Evolutionary conservation across 2,113 vertebrate genomes (phyloP).

Genomic region (Myotis lucifugus): DNA sequence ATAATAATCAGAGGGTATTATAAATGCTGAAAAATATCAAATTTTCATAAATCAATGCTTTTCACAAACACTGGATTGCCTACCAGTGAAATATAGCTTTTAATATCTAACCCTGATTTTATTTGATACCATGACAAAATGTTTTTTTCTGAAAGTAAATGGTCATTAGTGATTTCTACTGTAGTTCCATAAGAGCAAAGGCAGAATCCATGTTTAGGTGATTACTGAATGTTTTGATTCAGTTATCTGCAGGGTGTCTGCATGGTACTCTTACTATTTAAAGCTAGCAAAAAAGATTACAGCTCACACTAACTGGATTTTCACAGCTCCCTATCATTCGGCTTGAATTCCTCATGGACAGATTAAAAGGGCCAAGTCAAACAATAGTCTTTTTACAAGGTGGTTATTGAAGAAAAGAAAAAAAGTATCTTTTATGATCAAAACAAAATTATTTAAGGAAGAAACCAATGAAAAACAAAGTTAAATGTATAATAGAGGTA

Average conservation of each 20-base stretch:
- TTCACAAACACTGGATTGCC: background rate
- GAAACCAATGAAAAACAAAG: conserved; percentile 72
- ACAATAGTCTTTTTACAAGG: conserved; percentile 83
- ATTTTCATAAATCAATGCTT: conserved; percentile 64
- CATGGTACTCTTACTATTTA: conserved; percentile 92
- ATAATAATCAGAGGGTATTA: conserved; percentile 48
- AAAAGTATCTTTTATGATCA: conserved; percentile 35
- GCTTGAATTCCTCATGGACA: conserved; percentile 91
- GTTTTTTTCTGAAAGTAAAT: conserved; percentile 42
- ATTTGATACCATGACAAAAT: background rate
- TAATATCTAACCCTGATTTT: background rate
- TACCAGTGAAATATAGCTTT: conserved; percentile 31
- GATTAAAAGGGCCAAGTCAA: conserved; percentile 92
- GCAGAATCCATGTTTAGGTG: conserved; percentile 80
- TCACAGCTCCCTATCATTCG: conserved; percentile 95
- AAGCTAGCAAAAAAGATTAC: conserved; percentile 99
- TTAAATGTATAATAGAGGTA: conserved; percentile 67
- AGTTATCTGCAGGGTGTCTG: conserved; percentile 90
- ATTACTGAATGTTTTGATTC: conserved; percentile 89
- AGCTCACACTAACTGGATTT: conserved; percentile 99
- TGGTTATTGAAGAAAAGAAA: conserved; percentile 64
- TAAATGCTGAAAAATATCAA: conserved; percentile 49
- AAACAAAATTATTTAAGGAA: conserved; percentile 66
- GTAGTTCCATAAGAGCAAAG: conserved; percentile 61
- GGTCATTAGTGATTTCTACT: conserved; percentile 68